These are phyloP conservation scores for Lepilemur septentrionalis DNA, from an alignment of 2,797 vertebrate species.

Conservation along the genomic window DNA sequence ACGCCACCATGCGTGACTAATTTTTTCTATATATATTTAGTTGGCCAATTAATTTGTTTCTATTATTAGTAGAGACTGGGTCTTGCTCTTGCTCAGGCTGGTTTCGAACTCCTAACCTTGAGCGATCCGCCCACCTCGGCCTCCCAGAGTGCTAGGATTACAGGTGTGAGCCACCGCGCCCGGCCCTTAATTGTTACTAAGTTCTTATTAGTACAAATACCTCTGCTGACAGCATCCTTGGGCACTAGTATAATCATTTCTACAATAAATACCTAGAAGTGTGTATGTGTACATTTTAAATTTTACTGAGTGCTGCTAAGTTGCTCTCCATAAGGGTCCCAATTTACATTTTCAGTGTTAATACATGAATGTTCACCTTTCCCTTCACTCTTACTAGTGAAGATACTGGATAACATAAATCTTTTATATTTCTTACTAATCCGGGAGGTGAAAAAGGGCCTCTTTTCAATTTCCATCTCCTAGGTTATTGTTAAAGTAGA, in stretches of 20 bases:
- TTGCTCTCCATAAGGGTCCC: not conserved
- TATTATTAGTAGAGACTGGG: no score
- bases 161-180: no score
- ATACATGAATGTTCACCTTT: not conserved
- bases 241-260: not conserved
- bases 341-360: not conserved
- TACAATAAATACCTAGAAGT: constrained; percentile 6
- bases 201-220: not conserved
- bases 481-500: not conserved
- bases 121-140: no score
- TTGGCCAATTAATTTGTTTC: no score
- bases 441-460: not conserved
- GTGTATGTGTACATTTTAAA: not conserved
- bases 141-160: no score
- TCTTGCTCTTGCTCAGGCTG: no score
- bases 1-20: no score
- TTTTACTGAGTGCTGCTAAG: not conserved
- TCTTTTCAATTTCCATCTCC: not conserved
- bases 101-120: no score
- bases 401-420: not conserved
- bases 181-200: no score
- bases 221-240: not conserved
- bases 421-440: not conserved
- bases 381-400: not conserved
- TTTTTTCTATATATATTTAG: no score